These are phyloP conservation scores for Heliocidaris tuberculata DNA, from an alignment of 35 echinoderm and acorn worm species.

Conservation along the genomic window DNA sequence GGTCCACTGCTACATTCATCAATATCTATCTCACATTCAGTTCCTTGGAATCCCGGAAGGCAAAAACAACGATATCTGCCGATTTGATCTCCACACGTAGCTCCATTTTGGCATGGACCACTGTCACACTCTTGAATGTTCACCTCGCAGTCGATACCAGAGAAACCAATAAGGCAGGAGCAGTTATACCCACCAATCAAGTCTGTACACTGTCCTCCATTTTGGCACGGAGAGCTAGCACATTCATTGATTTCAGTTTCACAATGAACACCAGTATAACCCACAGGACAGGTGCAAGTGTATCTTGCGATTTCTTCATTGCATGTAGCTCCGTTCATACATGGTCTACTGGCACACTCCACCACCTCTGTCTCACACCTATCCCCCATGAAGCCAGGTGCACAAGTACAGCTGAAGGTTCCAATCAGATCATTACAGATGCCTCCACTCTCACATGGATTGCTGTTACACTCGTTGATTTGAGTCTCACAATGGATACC, in stretches of 20 bases:
- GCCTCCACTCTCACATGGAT: constrained; percentile 46
- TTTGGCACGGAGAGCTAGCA: constrained; percentile 41
- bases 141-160: constrained; percentile 55
- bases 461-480: constrained; percentile 49
- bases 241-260: constrained; percentile 59
- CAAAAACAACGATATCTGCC: constrained; percentile 54
- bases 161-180: constrained; percentile 60
- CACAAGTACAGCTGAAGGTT: constrained; percentile 43
- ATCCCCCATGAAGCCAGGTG: constrained; percentile 20
- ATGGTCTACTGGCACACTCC: constrained; percentile 45
- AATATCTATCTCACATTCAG: constrained; percentile 50
- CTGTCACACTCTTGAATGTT: constrained; percentile 65
- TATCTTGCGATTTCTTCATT: constrained; percentile 27
- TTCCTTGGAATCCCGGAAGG: constrained; percentile 47
- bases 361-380: constrained; percentile 44
- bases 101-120: constrained; percentile 62
- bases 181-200: constrained; percentile 52
- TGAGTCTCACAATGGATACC: constrained; percentile 50
- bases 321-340: constrained; percentile 32
- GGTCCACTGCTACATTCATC: constrained; percentile 62
- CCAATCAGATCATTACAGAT: constrained; percentile 41
- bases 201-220: constrained; percentile 56
- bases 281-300: constrained; percentile 35
- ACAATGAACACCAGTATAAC: constrained; percentile 38
- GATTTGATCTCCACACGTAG: constrained; percentile 49